phyloP scores from a whole-genome alignment of 2,113 vertebrate species.

The Gymnorhina tibicen region DNA sequence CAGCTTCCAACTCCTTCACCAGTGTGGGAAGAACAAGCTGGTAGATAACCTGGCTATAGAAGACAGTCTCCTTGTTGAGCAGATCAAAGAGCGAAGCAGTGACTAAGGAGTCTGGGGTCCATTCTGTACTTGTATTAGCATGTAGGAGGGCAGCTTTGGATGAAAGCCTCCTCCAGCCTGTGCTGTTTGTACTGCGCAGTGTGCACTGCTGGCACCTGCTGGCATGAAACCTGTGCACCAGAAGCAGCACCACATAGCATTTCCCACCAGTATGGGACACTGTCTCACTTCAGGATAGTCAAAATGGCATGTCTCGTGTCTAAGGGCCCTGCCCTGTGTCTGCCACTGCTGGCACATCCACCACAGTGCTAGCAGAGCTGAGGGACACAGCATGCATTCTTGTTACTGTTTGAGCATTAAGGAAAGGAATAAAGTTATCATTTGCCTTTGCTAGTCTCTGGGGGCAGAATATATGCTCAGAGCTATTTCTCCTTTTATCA shows the following conservation, averaged over 20 bases:
- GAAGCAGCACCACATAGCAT: neutral
- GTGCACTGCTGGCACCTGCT: neutral
- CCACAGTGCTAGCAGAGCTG: too few species aligned
- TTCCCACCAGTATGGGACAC: accelerated
- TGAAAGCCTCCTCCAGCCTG: accelerated
- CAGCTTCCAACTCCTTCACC: neutral
- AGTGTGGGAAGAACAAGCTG: neutral
- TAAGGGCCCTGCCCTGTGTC: neutral
- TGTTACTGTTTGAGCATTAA: neutral
- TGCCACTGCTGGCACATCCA: neutral
- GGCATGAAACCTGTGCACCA: neutral
- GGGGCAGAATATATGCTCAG: neutral
- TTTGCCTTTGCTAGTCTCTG: neutral
- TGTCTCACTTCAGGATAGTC: too few species aligned
- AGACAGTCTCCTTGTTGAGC: neutral
- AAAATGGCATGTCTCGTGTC: neutral
- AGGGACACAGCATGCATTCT: too few species aligned
- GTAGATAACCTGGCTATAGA: neutral
- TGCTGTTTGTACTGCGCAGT: neutral
- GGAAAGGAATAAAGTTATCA: neutral
- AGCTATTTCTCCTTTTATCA: neutral
- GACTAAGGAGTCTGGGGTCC: neutral
- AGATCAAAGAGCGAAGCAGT: neutral
- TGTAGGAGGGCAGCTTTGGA: too few species aligned
- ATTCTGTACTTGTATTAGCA: too few species aligned